Conservation (phyloP, 2,113 vertebrate species). For the Hippopotamus amphibius region DNA sequence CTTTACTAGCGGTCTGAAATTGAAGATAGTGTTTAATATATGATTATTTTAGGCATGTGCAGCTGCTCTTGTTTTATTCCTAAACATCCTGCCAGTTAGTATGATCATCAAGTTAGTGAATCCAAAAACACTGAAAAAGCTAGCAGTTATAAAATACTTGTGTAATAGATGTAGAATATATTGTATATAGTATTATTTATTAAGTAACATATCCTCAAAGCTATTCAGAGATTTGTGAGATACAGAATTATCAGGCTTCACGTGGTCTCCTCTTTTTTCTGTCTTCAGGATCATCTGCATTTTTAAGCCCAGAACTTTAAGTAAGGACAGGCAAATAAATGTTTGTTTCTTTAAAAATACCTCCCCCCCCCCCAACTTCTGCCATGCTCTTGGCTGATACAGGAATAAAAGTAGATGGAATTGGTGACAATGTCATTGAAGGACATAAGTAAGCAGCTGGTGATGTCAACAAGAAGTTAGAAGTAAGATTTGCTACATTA, state of each 20-base stretch:
- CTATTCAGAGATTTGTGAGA: neutral
- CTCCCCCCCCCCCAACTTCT: neutral
- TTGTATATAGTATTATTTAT: neutral
- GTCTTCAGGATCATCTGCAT: neutral
- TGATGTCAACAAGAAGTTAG: slow-evolving; percentile 64
- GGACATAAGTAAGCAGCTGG: slow-evolving; percentile 67
- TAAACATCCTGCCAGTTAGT: neutral
- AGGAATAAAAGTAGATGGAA: slow-evolving; percentile 2
- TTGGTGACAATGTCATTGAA: slow-evolving; percentile 57
- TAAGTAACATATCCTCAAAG: neutral
- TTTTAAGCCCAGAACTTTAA: neutral
- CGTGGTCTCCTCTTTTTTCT: neutral
- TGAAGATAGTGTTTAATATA: neutral
- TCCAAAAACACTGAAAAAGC: neutral
- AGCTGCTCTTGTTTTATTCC: slow-evolving; percentile 30
- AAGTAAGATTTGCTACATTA: slow-evolving; percentile 63
- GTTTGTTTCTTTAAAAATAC: neutral
- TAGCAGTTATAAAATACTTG: neutral
- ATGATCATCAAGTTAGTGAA: neutral
- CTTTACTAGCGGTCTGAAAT: slow-evolving; percentile 35
- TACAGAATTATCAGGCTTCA: neutral
- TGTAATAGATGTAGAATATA: neutral
- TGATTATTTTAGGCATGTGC: neutral
- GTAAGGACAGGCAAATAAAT: neutral
- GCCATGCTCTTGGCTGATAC: neutral